phyloP scores from a whole-genome alignment of 2,797 vertebrate species.

The Discoglossus pictus region DNA sequence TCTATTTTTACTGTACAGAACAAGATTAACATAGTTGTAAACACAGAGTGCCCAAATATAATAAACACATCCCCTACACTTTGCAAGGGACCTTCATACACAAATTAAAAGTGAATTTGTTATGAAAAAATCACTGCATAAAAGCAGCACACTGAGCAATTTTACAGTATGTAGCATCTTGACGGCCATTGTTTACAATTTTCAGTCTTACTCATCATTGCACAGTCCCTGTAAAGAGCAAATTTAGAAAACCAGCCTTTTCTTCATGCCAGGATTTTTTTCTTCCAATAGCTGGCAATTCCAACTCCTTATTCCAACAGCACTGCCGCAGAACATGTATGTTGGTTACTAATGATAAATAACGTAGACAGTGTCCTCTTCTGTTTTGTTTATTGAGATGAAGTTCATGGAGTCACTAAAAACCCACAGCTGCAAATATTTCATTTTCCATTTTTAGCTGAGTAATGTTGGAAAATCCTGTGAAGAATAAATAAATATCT shows the following conservation, averaged over 20 bases:
- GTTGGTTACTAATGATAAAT: too few relatives aligned
- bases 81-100: too few relatives aligned
- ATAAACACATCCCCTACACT: too few relatives aligned
- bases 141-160: neutral
- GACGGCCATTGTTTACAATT: constrained; percentile 7
- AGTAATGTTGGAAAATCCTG: constrained; percentile 11
- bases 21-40: too few relatives aligned
- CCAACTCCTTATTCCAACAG: constrained; percentile 10
- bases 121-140: neutral
- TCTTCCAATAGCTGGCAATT: constrained; percentile 18
- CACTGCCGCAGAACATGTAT: neutral
- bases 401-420: constrained; percentile 2
- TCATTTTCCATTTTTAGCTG: constrained; percentile 24
- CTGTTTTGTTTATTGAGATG: constrained; percentile 12
- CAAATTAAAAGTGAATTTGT: too few relatives aligned
- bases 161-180: constrained; percentile 21
- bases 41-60: too few relatives aligned
- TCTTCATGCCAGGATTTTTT: constrained; percentile 15
- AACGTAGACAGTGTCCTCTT: constrained; percentile 2
- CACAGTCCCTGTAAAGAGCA: constrained; percentile 2
- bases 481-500: constrained; percentile 11
- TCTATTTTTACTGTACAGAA: too few relatives aligned
- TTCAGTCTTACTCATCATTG: constrained; percentile 12
- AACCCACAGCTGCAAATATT: constrained; percentile 15
- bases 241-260: constrained; percentile 1